Percentiles rank a stretch among this genome's conserved stretches.
These are phyloP conservation scores for Ictalurus punctatus DNA, from an alignment of 2,113 vertebrate species.

Conservation along the genomic window DNA sequence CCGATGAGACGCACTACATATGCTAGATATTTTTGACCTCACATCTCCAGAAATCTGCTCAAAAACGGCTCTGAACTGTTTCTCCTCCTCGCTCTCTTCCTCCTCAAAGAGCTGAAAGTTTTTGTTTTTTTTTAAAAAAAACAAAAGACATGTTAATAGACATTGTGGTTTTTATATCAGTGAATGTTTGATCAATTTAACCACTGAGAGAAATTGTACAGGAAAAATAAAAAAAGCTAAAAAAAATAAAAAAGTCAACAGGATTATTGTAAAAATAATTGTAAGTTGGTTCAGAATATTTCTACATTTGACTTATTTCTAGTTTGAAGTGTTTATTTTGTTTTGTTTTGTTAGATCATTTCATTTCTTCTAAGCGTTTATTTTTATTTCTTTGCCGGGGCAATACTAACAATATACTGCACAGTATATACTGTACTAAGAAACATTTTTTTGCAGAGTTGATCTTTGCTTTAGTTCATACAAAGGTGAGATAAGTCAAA, in stretches of 20 bases:
- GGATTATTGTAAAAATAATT: neutral
- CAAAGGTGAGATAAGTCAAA: neutral
- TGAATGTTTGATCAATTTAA: neutral
- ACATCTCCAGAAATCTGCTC: constrained; percentile 90
- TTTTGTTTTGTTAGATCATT: too few species aligned
- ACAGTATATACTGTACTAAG: too few species aligned
- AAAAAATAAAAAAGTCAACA: neutral
- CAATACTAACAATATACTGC: neutral
- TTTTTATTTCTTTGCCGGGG: neutral
- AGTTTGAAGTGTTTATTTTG: too few species aligned
- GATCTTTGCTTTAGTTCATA: neutral
- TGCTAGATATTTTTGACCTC: constrained; percentile 62
- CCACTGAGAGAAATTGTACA: neutral
- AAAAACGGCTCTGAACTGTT: constrained; percentile 87
- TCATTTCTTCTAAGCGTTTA: neutral
- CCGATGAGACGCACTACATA: neutral
- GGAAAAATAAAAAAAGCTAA: neutral
- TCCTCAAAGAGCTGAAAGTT: constrained; percentile 62
- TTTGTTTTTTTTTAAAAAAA: neutral
- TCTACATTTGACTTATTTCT: too few species aligned
- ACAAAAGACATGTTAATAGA: neutral
- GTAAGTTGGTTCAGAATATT: too few species aligned
- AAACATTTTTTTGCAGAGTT: neutral
- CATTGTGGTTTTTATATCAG: neutral
- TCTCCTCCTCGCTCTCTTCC: constrained; percentile 82